Conservation (phyloP, 2,113 vertebrate species). For the Clupea harengus region DNA sequence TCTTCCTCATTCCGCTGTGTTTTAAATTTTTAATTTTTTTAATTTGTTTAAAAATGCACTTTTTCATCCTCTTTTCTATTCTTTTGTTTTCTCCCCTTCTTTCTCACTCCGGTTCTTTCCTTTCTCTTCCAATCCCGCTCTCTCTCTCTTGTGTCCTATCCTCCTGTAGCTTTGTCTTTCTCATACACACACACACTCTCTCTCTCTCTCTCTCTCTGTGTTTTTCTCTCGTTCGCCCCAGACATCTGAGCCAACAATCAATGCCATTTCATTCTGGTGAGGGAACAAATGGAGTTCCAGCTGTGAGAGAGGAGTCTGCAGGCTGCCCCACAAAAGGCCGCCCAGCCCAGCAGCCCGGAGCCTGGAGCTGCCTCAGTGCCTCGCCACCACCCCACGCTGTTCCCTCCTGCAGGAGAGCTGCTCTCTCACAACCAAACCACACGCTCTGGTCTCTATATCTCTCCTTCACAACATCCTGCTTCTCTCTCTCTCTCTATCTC, state of each 20-base stretch:
- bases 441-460: not conserved
- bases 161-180: too few species aligned
- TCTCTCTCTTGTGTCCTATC: conserved; percentile 10
- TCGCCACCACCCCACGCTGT: not conserved
- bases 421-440: not conserved
- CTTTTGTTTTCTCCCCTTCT: conserved; percentile 45
- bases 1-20: conserved; percentile 22
- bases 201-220: conserved; percentile 21
- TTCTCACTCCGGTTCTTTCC: conserved; percentile 35
- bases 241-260: conserved; percentile 72
- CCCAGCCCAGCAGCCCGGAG: conserved; percentile 47
- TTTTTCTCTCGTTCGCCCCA: conserved; percentile 20
- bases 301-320: conserved; percentile 51
- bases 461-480: too few species aligned
- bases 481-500: not conserved
- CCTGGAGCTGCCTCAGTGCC: conserved; percentile 37
- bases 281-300: conserved; percentile 69
- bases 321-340: conserved; percentile 5
- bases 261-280: conserved; percentile 67
- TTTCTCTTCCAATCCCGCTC: conserved; percentile 54
- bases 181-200: too few species aligned
- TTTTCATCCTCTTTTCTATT: conserved; percentile 37
- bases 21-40: too few species aligned
- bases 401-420: not conserved
- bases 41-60: conserved; percentile 38